Evolutionary conservation across 2,888 invertebrate species (phyloP).

Genomic region (Campoletis raptor): DNA sequence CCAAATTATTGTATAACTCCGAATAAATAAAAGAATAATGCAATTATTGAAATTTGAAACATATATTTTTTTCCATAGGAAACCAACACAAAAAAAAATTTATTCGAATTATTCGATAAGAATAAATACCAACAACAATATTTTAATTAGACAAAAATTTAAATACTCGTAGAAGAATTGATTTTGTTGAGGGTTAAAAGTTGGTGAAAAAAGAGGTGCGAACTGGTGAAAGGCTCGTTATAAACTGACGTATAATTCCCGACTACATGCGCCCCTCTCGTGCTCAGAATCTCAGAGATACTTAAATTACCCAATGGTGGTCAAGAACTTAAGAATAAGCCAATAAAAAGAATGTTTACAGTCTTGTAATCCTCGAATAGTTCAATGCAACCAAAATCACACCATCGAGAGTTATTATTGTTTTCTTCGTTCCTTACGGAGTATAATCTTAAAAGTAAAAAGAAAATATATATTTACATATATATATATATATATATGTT

Average conservation of each 20-base stretch:
- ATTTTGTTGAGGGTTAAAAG: background rate
- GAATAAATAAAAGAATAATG: too few relatives aligned
- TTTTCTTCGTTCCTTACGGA: background rate
- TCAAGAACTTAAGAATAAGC: background rate
- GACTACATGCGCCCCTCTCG: constrained; percentile 47
- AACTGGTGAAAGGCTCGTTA: constrained; percentile 52
- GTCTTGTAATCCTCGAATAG: background rate
- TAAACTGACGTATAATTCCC: constrained; percentile 53
- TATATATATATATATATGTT: too few relatives aligned
- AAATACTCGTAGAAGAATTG: constrained; percentile 9
- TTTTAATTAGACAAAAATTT: background rate
- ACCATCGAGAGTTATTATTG: background rate
- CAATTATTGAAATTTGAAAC: background rate
- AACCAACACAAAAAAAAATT: background rate
- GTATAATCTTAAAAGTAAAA: background rate
- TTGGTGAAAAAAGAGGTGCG: constrained; percentile 33
- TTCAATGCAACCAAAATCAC: background rate
- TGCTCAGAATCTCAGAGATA: constrained; percentile 30
- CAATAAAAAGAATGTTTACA: background rate
- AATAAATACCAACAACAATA: background rate
- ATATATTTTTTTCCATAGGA: background rate
- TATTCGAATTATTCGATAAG: background rate
- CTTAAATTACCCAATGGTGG: constrained; percentile 47
- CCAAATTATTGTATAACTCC: too few relatives aligned
- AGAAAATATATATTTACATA: background rate